Evolutionary conservation across 2,888 invertebrate genomes (phyloP).

Genomic region (Minunthozetes semirufus): DNA sequence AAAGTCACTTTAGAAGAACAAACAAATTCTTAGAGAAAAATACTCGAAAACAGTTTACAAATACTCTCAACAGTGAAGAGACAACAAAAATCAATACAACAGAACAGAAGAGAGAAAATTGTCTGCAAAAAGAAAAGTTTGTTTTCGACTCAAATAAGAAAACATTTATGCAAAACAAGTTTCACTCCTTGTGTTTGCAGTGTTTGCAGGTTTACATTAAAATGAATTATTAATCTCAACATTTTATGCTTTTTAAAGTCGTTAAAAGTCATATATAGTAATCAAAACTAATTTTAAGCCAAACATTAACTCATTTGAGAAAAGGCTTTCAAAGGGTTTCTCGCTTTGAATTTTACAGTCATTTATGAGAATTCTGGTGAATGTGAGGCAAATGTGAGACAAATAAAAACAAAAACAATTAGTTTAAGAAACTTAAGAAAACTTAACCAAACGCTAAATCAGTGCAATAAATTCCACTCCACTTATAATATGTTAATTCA

Average conservation of each 20-base stretch:
- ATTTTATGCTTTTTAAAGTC: not conserved
- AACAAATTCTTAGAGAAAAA: not conserved
- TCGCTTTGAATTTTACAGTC: not conserved
- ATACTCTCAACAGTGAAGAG: not conserved
- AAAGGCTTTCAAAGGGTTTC: not conserved
- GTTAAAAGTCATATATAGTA: conserved; percentile 3
- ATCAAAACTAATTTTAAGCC: conserved; percentile 3
- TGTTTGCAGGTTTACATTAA: not conserved
- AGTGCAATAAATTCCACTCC: too few species aligned
- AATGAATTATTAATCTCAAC: not conserved
- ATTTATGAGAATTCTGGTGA: not conserved
- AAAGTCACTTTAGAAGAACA: not conserved
- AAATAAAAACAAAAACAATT: too few species aligned
- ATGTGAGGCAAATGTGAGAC: not conserved
- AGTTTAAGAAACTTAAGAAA: too few species aligned
- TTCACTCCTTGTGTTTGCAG: not conserved
- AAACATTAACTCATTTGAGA: not conserved
- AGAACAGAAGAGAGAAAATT: not conserved
- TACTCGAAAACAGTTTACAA: not conserved
- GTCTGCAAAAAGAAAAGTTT: not conserved
- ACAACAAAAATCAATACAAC: not conserved
- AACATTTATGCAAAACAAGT: not conserved
- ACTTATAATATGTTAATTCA: too few species aligned
- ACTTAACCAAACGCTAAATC: too few species aligned
- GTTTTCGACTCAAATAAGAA: not conserved